A percentile compares a stretch with the other conserved stretches of the same genome.
Evolutionary conservation across 2,797 vertebrate genomes (phyloP).

Genomic region (Acanthiza pusilla): DNA sequence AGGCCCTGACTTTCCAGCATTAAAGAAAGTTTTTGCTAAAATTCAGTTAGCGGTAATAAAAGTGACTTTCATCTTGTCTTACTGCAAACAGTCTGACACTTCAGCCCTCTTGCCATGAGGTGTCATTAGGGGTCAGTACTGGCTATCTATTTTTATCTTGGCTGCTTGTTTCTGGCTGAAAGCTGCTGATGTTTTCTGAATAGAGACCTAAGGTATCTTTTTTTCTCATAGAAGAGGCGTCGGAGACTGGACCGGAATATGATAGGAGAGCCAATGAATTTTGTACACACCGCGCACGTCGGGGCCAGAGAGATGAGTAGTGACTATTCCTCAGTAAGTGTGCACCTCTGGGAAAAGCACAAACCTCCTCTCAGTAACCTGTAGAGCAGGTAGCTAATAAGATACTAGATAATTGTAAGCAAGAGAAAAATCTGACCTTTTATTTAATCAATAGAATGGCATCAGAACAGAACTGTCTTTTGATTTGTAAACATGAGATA

Average conservation of each 20-base stretch:
- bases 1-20: not conserved
- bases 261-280: slow-evolving; percentile 89
- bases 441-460: not conserved
- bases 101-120: not conserved
- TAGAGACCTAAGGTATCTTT: not conserved
- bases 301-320: slow-evolving; percentile 81
- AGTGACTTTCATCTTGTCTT: not conserved
- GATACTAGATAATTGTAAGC: not conserved
- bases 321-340: slow-evolving; percentile 75
- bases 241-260: slow-evolving; percentile 84
- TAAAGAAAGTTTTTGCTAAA: not conserved
- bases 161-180: not conserved
- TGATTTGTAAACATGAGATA: not conserved
- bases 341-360: not conserved
- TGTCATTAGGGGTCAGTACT: not conserved
- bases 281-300: slow-evolving; percentile 85
- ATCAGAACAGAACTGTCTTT: not conserved
- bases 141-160: not conserved
- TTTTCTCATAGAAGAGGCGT: slow-evolving; percentile 76
- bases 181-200: not conserved
- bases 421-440: not conserved
- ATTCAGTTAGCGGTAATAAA: not conserved
- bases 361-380: not conserved
- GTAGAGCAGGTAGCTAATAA: not conserved
- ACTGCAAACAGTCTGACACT: not conserved